Evolutionary conservation across 2,888 invertebrate species (phyloP).

Genomic region (Crossocerus cetratus): DNA sequence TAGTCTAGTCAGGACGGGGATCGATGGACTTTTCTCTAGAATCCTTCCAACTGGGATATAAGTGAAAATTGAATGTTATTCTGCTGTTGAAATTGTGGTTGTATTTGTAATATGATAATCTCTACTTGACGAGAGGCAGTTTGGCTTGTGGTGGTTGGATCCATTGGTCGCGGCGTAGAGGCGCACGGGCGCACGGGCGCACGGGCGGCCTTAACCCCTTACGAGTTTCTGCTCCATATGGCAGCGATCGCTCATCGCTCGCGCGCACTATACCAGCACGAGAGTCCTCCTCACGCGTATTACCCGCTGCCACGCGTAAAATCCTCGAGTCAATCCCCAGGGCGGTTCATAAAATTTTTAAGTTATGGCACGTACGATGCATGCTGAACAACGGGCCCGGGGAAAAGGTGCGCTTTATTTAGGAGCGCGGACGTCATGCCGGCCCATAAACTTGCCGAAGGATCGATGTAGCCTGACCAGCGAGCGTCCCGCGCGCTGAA

Average conservation of each 20-base stretch:
- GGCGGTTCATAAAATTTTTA: constrained; percentile 51
- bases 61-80: no score
- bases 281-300: constrained; percentile 19
- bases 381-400: constrained; percentile 17
- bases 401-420: constrained; percentile 47
- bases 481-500: background rate
- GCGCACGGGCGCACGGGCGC: no score
- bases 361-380: constrained; percentile 28
- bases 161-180: no score
- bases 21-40: no score
- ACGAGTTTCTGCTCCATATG: no score
- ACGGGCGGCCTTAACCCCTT: no score
- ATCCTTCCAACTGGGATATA: no score
- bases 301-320: constrained; percentile 34
- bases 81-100: no score
- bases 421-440: constrained; percentile 22
- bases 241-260: background rate
- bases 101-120: no score
- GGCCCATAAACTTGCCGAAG: constrained; percentile 54
- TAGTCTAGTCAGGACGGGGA: no score
- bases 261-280: constrained; percentile 17
- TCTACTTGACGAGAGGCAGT: no score
- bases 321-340: constrained; percentile 27
- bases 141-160: no score
- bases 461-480: constrained; percentile 44